Evolutionary conservation across 2,888 invertebrate species (phyloP).

Genomic region (Apamea monoglypha): DNA sequence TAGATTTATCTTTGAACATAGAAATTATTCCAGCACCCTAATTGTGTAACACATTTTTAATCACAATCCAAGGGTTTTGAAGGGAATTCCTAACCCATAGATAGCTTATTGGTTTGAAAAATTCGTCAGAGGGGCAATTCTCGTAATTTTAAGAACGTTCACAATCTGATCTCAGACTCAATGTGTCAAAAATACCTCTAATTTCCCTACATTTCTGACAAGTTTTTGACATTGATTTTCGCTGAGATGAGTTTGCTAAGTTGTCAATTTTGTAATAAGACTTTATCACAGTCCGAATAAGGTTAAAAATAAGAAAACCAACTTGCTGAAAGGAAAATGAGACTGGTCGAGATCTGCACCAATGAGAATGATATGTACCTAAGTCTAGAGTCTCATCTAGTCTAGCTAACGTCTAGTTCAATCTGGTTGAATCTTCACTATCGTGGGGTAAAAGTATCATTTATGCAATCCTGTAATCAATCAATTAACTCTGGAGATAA

Average conservation of each 20-base stretch:
- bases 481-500: slow-evolving; percentile 59
- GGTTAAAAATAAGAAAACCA: neutral
- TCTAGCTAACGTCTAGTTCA: slow-evolving; percentile 40
- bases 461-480: slow-evolving; percentile 43
- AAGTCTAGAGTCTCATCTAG: slow-evolving; percentile 30
- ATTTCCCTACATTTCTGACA: too few species aligned
- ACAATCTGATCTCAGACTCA: too few species aligned
- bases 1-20: slow-evolving; percentile 25
- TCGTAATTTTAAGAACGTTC: too few species aligned
- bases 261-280: neutral
- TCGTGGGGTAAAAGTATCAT: slow-evolving; percentile 53
- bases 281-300: neutral
- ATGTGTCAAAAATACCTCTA: too few species aligned
- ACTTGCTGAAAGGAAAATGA: neutral
- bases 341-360: neutral
- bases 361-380: slow-evolving; percentile 2
- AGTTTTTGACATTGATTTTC: too few species aligned
- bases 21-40: neutral
- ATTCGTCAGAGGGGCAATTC: neutral
- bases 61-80: neutral
- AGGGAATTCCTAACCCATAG: neutral
- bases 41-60: neutral
- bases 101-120: neutral
- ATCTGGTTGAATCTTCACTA: slow-evolving; percentile 45
- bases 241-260: too few species aligned